Percentiles rank a stretch among this genome's conserved stretches.
Evolutionary conservation across 1,140 invertebrate genomes (phyloP).

Genomic region (Maniola jurtina): DNA sequence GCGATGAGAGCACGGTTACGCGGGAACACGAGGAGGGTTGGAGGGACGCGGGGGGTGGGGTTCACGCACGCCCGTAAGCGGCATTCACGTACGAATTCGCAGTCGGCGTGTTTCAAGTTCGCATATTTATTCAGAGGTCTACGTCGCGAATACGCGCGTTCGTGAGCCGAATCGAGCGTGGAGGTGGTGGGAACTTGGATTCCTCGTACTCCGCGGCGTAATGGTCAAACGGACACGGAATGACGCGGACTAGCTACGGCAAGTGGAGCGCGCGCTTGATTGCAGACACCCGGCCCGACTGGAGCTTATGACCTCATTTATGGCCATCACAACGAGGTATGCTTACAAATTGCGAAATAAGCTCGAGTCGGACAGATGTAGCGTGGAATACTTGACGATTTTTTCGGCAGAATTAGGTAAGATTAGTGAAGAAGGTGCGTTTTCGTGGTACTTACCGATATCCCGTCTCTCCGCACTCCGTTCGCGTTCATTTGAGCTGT

Average conservation of each 20-base stretch:
- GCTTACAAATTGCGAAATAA: conserved; percentile 27
- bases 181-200: conserved; percentile 55
- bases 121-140: conserved; percentile 41
- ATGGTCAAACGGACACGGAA: conserved; percentile 50
- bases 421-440: conserved; percentile 1
- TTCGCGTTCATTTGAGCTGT: conserved; percentile 65
- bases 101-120: conserved; percentile 49
- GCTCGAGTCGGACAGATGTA: conserved; percentile 26
- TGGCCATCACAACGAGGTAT: conserved; percentile 3
- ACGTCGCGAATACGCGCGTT: conserved; percentile 59
- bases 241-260: conserved; percentile 52
- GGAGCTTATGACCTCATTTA: conserved; percentile 28
- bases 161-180: conserved; percentile 51
- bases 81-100: conserved; percentile 49
- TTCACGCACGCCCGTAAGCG: conserved; percentile 59
- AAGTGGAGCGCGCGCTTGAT: conserved; percentile 33
- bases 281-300: conserved; percentile 30
- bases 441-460: conserved; percentile 54
- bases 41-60: conserved; percentile 73
- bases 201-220: conserved; percentile 53
- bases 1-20: conserved; percentile 79
- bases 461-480: conserved; percentile 71
- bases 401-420: background rate
- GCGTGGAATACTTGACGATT: conserved; percentile 16
- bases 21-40: conserved; percentile 62